Evolutionary conservation across 2,888 invertebrate species (phyloP), one percentile per base, ranked within the genome.

Genomic region (Pilophorus perplexus): DNA sequence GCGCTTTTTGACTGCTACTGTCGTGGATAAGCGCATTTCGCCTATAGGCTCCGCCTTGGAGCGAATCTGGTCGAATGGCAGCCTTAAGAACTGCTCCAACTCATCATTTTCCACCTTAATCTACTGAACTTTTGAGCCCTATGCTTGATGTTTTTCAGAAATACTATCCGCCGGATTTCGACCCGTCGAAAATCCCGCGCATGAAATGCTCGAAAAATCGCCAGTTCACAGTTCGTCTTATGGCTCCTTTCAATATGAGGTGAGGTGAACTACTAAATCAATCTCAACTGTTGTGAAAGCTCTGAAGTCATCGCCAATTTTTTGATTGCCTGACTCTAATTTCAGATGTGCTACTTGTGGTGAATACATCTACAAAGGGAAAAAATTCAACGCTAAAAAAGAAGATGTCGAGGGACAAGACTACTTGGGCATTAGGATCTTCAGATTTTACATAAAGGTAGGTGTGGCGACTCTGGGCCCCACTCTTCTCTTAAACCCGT

Each of bases 151-250:
- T 66, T 73, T 83, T 84, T 71, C 79, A 97, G 94, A 99, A 99
- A 93, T 99, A 99, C 79, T 99, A 99, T 80, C 99, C 99, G 0
- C 98, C 98, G 76, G 98, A 98, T 82, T 99, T 97, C 78, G 99
- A 99, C 86, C 99, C 99, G 1, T 90, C 95, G 65, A 99, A 99
- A 81, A 96, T 99, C 57, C 98, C 98, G 72, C 93, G 96, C 71
- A 92, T 95, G 85, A 93, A 94, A 85, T 82, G 93, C 76, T 89
- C 93, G 20, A 91, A 92, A 80, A 97, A 97, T 78, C 85, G 96
- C 3, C 96, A 97, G 77, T 99, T 97, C 76, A 96, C 95, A 1
- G 98, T 99, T 37, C 88, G 99, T 73, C 83, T 99, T 71, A 99
- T 99, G 99, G 97, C 99, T 12, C 99, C 99, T 0, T 99, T 96